A percentile compares a stretch with the other conserved stretches of the same genome.
Evolutionary conservation across 1,140 invertebrate genomes (phyloP).

Genomic region (Nebria ingens): DNA sequence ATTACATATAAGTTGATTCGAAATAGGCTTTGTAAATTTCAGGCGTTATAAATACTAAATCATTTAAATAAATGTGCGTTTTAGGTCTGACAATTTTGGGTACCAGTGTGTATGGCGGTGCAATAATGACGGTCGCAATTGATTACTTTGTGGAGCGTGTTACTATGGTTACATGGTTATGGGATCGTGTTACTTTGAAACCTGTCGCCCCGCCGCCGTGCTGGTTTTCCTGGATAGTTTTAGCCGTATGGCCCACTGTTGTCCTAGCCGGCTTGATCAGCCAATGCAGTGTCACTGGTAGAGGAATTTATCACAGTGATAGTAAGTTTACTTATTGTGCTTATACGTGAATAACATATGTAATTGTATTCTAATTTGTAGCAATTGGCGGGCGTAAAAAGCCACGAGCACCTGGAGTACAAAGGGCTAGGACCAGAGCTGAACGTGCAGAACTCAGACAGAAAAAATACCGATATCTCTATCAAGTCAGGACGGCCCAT

Average conservation of each 20-base stretch:
- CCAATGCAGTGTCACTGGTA: constrained; percentile 59
- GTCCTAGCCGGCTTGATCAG: constrained; percentile 54
- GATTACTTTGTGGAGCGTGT: constrained; percentile 71
- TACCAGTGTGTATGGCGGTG: constrained; percentile 66
- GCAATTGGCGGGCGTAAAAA: constrained; percentile 26
- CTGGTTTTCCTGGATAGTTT: constrained; percentile 66
- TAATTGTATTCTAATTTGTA: background rate
- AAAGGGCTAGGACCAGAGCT: constrained; percentile 50
- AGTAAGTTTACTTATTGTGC: constrained; percentile 30
- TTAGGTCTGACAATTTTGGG: constrained; percentile 61
- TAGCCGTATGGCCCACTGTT: constrained; percentile 62
- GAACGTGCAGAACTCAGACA: constrained; percentile 65
- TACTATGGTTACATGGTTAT: constrained; percentile 59
- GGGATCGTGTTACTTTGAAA: constrained; percentile 40
- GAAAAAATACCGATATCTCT: constrained; percentile 77
- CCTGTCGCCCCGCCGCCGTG: constrained; percentile 46
- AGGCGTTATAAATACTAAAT: too few species aligned
- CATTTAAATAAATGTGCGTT: too few species aligned
- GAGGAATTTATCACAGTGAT: constrained; percentile 55
- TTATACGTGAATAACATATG: background rate
- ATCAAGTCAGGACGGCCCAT: constrained; percentile 77
- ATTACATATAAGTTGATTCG: background rate
- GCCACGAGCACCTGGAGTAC: constrained; percentile 27
- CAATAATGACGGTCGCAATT: constrained; percentile 55
- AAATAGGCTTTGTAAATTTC: background rate